Percentiles rank a stretch among this genome's conserved stretches.
phyloP scores from a whole-genome alignment of 2,113 vertebrate genomes.

The Nesospiza acunhae region DNA sequence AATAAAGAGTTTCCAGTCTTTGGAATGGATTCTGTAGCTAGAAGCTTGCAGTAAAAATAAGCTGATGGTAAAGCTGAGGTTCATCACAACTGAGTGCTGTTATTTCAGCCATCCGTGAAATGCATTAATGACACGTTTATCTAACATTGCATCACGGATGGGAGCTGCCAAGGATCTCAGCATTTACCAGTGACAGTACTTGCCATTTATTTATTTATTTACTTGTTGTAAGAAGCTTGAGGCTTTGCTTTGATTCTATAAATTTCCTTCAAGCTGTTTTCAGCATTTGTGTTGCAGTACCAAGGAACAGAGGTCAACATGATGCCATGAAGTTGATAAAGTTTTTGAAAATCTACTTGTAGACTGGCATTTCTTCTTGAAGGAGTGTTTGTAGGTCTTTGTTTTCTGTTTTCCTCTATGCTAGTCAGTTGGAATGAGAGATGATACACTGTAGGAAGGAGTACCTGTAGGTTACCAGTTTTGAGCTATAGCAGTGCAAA shows the following conservation, averaged over 20 bases:
- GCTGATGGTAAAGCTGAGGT: neutral
- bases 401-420: neutral
- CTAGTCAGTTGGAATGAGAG: neutral
- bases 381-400: neutral
- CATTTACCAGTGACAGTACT: neutral
- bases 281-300: neutral
- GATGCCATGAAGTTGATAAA: neutral
- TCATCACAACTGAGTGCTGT: neutral
- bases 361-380: neutral
- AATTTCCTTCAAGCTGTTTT: neutral
- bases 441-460: neutral
- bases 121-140: neutral
- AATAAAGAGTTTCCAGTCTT: neutral
- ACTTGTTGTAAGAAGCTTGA: neutral
- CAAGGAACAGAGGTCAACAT: neutral
- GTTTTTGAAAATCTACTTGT: neutral
- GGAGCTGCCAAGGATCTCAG: neutral
- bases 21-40: neutral
- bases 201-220: neutral
- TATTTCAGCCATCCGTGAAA: neutral
- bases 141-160: accelerated
- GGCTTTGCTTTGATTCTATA: neutral
- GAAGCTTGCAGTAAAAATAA: neutral
- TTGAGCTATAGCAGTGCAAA: neutral
- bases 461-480: neutral